These are phyloP conservation scores for Harpegnathos saltator DNA, from an alignment of 1,140 invertebrate species.

Conservation along the genomic window DNA sequence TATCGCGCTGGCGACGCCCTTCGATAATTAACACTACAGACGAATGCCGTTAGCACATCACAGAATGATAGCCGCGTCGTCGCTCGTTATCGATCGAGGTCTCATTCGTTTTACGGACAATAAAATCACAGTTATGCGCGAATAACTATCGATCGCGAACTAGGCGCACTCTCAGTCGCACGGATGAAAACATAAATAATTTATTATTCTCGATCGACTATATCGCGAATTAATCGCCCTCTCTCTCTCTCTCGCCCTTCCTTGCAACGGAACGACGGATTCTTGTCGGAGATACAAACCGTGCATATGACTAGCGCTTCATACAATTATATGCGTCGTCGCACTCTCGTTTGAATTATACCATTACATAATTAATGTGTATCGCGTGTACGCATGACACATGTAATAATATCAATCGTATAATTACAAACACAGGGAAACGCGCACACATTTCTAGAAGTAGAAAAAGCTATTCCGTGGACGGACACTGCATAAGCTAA, in stretches of 20 bases:
- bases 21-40: slow-evolving; percentile 10
- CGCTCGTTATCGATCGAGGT: slow-evolving; percentile 11
- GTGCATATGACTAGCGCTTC: not conserved
- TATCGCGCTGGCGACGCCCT: not conserved
- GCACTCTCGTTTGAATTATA: not conserved
- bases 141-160: slow-evolving; percentile 15
- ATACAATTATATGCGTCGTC: not conserved
- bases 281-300: not conserved
- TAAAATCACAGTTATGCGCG: slow-evolving; percentile 21
- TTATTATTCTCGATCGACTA: slow-evolving; percentile 34
- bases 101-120: not conserved
- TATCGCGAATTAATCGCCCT: not conserved
- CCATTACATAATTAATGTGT: slow-evolving; percentile 16
- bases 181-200: slow-evolving; percentile 14
- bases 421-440: slow-evolving; percentile 45
- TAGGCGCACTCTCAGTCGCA: not conserved
- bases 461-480: slow-evolving; percentile 62
- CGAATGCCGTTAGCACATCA: slow-evolving; percentile 13
- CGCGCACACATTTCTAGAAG: not conserved
- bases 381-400: slow-evolving; percentile 10
- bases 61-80: not conserved
- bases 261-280: not conserved
- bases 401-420: slow-evolving; percentile 5
- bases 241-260: too few species aligned
- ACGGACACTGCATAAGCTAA: slow-evolving; percentile 68